Evolutionary conservation across 2,113 vertebrate species (phyloP).

Genomic region (Rhineura floridana): DNA sequence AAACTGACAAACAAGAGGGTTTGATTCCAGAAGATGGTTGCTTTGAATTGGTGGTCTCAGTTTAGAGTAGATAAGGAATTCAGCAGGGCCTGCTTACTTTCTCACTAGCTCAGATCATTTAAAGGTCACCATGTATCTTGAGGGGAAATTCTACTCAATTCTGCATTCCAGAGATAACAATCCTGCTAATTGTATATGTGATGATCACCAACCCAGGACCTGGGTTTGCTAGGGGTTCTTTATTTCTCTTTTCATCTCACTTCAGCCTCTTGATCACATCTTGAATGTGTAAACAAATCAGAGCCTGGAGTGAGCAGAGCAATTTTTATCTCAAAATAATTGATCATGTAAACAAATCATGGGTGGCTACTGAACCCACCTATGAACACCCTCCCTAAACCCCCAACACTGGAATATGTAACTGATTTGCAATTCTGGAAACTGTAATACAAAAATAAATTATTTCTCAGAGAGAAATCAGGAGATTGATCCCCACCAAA

Average conservation of each 20-base stretch:
- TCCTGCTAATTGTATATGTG: not conserved
- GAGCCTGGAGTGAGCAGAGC: not conserved
- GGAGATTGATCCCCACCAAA: too few relatives aligned
- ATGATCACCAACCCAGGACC: not conserved
- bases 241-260: not conserved
- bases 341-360: not conserved
- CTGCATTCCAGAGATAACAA: not conserved
- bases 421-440: not conserved
- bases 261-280: not conserved
- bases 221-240: not conserved
- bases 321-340: not conserved
- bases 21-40: not conserved
- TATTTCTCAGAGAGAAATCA: too few relatives aligned
- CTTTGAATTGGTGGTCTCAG: not conserved
- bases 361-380: not conserved
- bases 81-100: not conserved
- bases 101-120: not conserved
- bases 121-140: not conserved
- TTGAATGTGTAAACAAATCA: not conserved
- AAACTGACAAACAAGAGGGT: not conserved
- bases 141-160: not conserved
- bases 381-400: not conserved
- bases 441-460: not conserved
- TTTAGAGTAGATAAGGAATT: not conserved
- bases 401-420: not conserved